Base-by-base conservation (phyloP, 2,888 invertebrate genomes). In the Amphipyra berbera region DNA sequence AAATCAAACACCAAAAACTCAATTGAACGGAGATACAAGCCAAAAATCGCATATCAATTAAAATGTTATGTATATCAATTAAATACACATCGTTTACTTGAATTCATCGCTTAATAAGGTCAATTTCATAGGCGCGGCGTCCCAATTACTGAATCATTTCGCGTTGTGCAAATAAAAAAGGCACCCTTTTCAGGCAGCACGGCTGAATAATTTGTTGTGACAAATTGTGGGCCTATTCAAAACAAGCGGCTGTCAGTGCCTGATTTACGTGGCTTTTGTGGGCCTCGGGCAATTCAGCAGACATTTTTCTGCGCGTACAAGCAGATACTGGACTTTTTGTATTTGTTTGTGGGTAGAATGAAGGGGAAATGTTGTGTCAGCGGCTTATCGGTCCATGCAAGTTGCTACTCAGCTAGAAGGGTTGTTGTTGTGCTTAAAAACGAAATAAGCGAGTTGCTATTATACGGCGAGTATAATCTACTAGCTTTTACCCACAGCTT, bases 161-260 rank as follows among this genome's bases (percentile, higher is more conserved):
- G 73, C 77, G 67, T 62, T 69, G 66, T 67, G 70, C 62, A 71
- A 75, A 82, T 78, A 76, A 79, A 79, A 82, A 82, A 83, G 78
- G 75, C 84, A 88, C 85, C 88, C 88, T 89, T 88, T 88, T 89
- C 86, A 86, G 81, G 81, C 79, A 83, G 79, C 83, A 82, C 82
- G 83, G 83, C 85, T 88, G 89, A 89, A 90, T 90, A 90, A 90
- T 90, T 90, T 89, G 88, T 84, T 82, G 84, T 88, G 90, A 90
- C 90, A 89, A 90, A 90, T 90, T 84, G 88, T 79, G 79, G 81
- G 78, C 84, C 87, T 82, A 88, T 90, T 90, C 88, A 87, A 87
- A 89, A 88, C 87, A 89, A 88, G 83, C 82, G 78, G 65, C 73
- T 78, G 83, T 81, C 81, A 73, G 78, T 80, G 78, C 76, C 75